These are phyloP conservation scores for Alligator sinensis DNA, from an alignment of 2,113 vertebrate genomes.

Conservation along the genomic window DNA sequence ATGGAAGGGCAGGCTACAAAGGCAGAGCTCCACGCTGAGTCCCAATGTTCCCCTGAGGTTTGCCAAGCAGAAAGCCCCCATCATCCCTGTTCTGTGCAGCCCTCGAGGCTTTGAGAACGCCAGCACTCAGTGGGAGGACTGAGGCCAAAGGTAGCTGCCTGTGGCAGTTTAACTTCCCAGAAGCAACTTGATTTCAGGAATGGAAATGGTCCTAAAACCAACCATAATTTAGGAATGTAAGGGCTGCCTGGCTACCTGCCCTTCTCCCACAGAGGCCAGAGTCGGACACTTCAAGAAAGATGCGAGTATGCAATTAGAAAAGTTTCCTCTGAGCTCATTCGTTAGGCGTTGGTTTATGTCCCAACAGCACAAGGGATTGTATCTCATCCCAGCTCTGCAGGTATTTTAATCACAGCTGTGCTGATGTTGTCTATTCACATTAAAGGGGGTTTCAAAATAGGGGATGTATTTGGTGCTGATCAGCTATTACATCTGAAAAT, in stretches of 20 bases:
- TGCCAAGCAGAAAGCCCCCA: background rate
- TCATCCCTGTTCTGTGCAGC: background rate
- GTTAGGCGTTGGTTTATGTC: background rate
- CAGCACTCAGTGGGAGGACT: background rate
- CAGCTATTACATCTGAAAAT: too few species aligned
- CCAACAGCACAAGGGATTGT: background rate
- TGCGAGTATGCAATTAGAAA: background rate
- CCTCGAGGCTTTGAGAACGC: background rate
- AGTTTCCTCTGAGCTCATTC: background rate
- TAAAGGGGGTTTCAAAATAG: too few species aligned
- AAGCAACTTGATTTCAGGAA: background rate
- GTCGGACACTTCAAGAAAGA: background rate
- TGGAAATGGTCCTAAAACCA: background rate
- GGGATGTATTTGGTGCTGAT: too few species aligned
- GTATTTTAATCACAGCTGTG: background rate
- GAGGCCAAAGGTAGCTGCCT: too few species aligned
- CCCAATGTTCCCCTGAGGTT: background rate
- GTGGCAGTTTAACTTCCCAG: background rate
- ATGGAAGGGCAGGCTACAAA: background rate
- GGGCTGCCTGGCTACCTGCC: background rate
- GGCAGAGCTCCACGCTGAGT: background rate
- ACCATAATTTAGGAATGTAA: background rate
- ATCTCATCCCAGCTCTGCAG: background rate
- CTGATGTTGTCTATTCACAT: background rate
- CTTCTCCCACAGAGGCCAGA: background rate